Conservation (phyloP, 2,888 invertebrate species). For the Hipparchia semele region DNA sequence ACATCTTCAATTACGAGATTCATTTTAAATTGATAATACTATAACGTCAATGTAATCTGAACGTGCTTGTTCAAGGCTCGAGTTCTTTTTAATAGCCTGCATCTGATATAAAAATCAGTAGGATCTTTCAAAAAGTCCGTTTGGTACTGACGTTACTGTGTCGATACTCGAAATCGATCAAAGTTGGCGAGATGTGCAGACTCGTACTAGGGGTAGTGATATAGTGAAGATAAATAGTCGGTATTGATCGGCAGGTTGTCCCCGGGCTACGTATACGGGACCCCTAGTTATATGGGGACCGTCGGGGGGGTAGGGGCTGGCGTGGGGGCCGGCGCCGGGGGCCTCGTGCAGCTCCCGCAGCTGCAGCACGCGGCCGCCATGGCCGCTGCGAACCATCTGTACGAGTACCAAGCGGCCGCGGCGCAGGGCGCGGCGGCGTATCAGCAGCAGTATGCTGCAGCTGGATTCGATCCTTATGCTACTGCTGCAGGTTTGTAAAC, state of each 20-base stretch:
- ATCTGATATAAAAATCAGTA: too few species aligned
- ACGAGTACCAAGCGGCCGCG: slow-evolving; percentile 91
- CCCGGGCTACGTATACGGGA: slow-evolving; percentile 88
- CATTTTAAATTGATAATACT: too few species aligned
- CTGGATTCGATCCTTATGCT: slow-evolving; percentile 89
- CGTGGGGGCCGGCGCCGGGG: slow-evolving; percentile 85
- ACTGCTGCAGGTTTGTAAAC: slow-evolving; percentile 85
- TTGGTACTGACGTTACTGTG: too few species aligned
- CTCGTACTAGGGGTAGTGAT: slow-evolving; percentile 17
- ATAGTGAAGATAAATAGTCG: slow-evolving; percentile 34
- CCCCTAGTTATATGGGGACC: slow-evolving; percentile 90
- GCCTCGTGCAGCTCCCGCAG: slow-evolving; percentile 87
- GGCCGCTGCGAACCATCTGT: slow-evolving; percentile 91
- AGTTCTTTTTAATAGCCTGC: too few species aligned
- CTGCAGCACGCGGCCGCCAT: slow-evolving; percentile 89
- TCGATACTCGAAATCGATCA: too few species aligned
- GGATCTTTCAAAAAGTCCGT: too few species aligned
- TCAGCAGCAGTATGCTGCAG: slow-evolving; percentile 88
- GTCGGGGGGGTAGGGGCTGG: slow-evolving; percentile 83
- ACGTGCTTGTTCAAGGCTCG: too few species aligned
- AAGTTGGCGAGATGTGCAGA: too few species aligned
- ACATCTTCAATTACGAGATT: too few species aligned
- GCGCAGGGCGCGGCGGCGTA: slow-evolving; percentile 88
- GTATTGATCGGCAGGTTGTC: slow-evolving; percentile 69
- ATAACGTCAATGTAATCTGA: too few species aligned